Evolutionary conservation across 1,140 invertebrate species (phyloP).

Genomic region (Euwallacea fornicatus): DNA sequence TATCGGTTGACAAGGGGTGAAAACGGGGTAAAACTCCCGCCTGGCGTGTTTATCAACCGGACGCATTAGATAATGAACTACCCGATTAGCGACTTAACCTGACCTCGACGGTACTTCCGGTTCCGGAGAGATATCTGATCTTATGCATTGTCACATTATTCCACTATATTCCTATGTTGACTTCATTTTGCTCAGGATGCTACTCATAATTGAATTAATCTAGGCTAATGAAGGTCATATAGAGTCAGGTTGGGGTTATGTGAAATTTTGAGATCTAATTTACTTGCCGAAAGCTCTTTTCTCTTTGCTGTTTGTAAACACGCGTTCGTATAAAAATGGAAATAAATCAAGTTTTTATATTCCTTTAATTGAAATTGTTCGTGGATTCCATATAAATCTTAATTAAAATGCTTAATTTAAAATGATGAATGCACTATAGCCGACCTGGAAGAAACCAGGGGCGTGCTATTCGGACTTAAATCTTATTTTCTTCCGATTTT

Average conservation of each 20-base stretch:
- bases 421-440: slow-evolving; percentile 35
- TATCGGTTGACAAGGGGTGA: slow-evolving; percentile 44
- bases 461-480: slow-evolving; percentile 7
- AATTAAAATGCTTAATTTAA: slow-evolving; percentile 39
- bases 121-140: slow-evolving; percentile 8
- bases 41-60: slow-evolving; percentile 46
- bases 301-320: not conserved
- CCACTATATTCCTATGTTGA: not conserved
- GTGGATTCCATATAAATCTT: slow-evolving; percentile 35
- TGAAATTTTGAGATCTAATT: no score
- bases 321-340: slow-evolving; percentile 14
- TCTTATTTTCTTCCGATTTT: not conserved
- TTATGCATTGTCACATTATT: slow-evolving; percentile 9
- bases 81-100: slow-evolving; percentile 44
- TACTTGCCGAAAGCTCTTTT: no score
- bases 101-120: slow-evolving; percentile 30
- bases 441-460: slow-evolving; percentile 18
- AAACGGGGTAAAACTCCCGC: slow-evolving; percentile 33
- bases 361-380: slow-evolving; percentile 35
- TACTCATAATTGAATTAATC: no score
- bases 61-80: slow-evolving; percentile 47
- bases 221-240: no score
- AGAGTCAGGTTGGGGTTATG: no score
- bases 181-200: no score
- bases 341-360: slow-evolving; percentile 33